A percentile compares a stretch with the other conserved stretches of the same genome.
Conservation (phyloP, 1,140 invertebrate genomes). For the Cecropterus lyciades region DNA sequence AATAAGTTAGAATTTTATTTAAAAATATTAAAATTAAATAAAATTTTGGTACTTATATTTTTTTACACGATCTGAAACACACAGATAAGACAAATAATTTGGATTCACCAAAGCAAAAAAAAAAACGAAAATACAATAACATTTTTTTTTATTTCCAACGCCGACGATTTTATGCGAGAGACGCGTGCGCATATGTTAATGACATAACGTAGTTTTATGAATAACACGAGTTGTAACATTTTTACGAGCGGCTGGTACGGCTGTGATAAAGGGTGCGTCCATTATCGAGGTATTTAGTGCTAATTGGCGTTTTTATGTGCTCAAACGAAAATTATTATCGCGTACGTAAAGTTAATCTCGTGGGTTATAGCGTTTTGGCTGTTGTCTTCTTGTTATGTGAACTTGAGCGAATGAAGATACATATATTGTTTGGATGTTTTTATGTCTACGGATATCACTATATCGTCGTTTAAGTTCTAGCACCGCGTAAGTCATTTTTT, state of each 20-base stretch:
- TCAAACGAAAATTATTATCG: constrained; percentile 47
- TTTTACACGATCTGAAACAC: too few species aligned
- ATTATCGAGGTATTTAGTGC: constrained; percentile 65
- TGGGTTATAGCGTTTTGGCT: constrained; percentile 26
- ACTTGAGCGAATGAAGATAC: background rate
- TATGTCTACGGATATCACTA: too few species aligned
- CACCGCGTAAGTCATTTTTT: too few species aligned
- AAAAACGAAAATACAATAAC: background rate
- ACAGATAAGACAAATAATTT: too few species aligned
- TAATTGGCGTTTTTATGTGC: constrained; percentile 65
- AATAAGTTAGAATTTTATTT: too few species aligned
- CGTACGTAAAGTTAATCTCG: constrained; percentile 39
- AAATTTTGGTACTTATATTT: too few species aligned
- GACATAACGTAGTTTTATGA: constrained; percentile 51
- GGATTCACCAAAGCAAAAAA: too few species aligned
- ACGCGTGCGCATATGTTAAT: constrained; percentile 70
- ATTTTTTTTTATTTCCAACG: constrained; percentile 39
- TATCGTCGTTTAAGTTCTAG: too few species aligned
- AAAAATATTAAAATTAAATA: too few species aligned
- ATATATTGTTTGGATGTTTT: background rate
- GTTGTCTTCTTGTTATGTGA: constrained; percentile 6
- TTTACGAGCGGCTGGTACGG: constrained; percentile 47
- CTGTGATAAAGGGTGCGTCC: constrained; percentile 54
- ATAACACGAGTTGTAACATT: constrained; percentile 49
- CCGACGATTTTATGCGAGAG: constrained; percentile 46